Base-by-base conservation (phyloP, 2,797 vertebrate species). In the Pangasius macronema region DNA sequence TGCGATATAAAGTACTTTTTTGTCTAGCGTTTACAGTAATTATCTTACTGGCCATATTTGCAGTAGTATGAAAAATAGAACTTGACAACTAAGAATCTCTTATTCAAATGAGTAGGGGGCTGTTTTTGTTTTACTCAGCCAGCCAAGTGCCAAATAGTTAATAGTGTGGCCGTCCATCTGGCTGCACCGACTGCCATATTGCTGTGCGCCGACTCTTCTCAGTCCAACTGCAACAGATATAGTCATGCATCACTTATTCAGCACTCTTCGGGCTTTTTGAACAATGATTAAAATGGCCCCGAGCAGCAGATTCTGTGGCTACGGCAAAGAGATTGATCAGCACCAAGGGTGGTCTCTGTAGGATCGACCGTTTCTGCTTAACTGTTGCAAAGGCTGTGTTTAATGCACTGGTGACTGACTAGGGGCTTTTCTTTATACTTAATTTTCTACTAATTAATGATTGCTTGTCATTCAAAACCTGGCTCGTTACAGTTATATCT, bases 161-260 rank as follows among this genome's bases (percentile, higher is more conserved):
- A 83, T 53, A 86, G 67, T 33, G 61, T 49, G 73, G 76, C 81
- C 51, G 42, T 75, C 90, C 88, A 89, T 91, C 90, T 89, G 90
- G 87, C 87, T 76, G 87, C 72, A 51, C 86, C 85, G 84, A 87
- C 79, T 85, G 83, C 33, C 85, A 87, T 89, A 81, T 83, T 87
- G 36, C 82, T 80, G 30, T 83, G 72, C 76, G 68, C 61, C 46
- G 77, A 83, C 83, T 87, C 76, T 53, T 83, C 76, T 86, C 36
- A 83, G 49, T 79, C 79, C 55, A 72, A 59, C 73, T 80, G 20
- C 86, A 84, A 79, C 76, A 67, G 86, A 75, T 84, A 20, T 61
- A 87, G 76, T 67, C 88, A 77, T 83, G 83, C 63, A 80, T 85
- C 87, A 84, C 75, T 85, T 67, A 46, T 63, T 84, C 39, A 39